A percentile compares a stretch with the other conserved stretches of the same genome.
These are phyloP conservation scores for Parauchenoglanis punctatus DNA, from an alignment of 2,797 vertebrate species.

Conservation along the genomic window DNA sequence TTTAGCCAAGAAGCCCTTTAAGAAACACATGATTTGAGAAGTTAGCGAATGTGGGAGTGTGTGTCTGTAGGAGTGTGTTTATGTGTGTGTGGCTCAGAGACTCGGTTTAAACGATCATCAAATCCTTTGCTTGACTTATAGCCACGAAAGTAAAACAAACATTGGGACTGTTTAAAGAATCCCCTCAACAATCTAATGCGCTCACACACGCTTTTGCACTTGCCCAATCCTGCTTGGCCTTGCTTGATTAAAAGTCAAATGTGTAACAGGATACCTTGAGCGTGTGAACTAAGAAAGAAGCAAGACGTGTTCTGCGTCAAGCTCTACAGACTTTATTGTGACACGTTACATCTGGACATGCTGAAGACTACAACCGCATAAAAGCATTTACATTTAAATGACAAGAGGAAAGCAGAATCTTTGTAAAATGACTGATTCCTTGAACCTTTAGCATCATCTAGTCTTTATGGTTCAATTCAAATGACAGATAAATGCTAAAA, in stretches of 20 bases:
- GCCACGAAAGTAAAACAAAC: slow-evolving; percentile 55
- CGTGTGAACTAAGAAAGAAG: slow-evolving; percentile 12
- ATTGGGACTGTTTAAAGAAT: slow-evolving; percentile 44
- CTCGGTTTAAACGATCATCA: slow-evolving; percentile 27
- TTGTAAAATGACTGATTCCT: neutral
- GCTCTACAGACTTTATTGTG: neutral
- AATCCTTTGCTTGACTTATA: slow-evolving; percentile 50
- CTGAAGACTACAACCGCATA: neutral
- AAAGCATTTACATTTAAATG: neutral
- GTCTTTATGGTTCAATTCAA: neutral
- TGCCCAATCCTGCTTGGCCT: slow-evolving; percentile 14
- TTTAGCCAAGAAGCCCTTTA: slow-evolving; percentile 32
- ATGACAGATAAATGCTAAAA: neutral
- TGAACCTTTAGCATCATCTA: neutral
- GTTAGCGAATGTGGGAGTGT: slow-evolving; percentile 15
- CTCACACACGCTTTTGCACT: slow-evolving; percentile 21
- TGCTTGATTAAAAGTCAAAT: slow-evolving; percentile 19
- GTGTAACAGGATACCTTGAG: slow-evolving; percentile 26
- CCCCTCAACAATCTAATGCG: slow-evolving; percentile 12
- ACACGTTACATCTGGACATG: slow-evolving; percentile 7
- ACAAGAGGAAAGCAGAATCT: neutral
- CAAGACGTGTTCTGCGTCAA: slow-evolving; percentile 19
- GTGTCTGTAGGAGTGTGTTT: slow-evolving; percentile 24
- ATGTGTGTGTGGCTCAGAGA: slow-evolving; percentile 20
- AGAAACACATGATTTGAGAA: slow-evolving; percentile 12